Conservation (phyloP, 2,797 vertebrate species). For the Spea hammondii region DNA sequence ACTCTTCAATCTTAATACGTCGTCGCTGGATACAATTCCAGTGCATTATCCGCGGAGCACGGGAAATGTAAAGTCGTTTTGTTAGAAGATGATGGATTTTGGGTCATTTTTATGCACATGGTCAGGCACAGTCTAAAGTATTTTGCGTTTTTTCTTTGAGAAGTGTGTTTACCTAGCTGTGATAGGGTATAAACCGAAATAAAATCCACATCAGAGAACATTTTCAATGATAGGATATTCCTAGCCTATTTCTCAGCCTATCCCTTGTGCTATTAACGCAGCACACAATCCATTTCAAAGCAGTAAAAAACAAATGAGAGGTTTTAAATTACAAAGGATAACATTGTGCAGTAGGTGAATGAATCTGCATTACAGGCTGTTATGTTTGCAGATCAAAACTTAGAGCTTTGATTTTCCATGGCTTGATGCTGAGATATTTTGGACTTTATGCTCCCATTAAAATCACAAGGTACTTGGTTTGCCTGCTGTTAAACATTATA, state of each 20-base stretch:
- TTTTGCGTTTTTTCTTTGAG: slow-evolving; percentile 40
- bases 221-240: slow-evolving; percentile 51
- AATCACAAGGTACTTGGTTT: not conserved
- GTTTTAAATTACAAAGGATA: slow-evolving; percentile 61
- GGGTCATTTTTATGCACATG: slow-evolving; percentile 30
- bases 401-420: slow-evolving; percentile 58
- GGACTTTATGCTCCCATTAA: not conserved
- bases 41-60: slow-evolving; percentile 54
- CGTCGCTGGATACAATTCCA: slow-evolving; percentile 54
- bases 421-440: slow-evolving; percentile 40
- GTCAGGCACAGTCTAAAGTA: slow-evolving; percentile 53
- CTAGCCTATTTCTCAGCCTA: slow-evolving; percentile 47
- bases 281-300: slow-evolving; percentile 55
- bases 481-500: slow-evolving; percentile 13
- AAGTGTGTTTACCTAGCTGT: slow-evolving; percentile 55
- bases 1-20: slow-evolving; percentile 54
- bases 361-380: slow-evolving; percentile 54
- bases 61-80: slow-evolving; percentile 49
- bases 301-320: slow-evolving; percentile 54
- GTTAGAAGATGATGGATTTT: slow-evolving; percentile 49
- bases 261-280: slow-evolving; percentile 48
- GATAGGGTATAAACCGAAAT: slow-evolving; percentile 40
- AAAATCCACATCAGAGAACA: slow-evolving; percentile 52
- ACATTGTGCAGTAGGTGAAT: slow-evolving; percentile 42
- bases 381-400: slow-evolving; percentile 47